phyloP scores from a whole-genome alignment of 2,113 vertebrate genomes.

The Odocoileus virginianus region DNA sequence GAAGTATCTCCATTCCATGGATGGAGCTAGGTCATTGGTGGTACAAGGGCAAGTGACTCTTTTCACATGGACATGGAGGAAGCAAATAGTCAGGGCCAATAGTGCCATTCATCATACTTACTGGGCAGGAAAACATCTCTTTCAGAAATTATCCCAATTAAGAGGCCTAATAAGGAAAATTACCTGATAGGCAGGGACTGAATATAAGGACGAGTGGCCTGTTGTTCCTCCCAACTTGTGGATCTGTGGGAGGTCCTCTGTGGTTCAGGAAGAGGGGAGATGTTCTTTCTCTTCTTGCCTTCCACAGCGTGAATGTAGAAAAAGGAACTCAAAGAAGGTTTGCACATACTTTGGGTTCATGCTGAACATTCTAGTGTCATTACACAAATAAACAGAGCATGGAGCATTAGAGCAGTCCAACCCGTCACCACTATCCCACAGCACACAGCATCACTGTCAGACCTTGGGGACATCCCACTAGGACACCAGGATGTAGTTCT shows the following conservation, averaged over 20 bases:
- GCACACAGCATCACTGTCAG: neutral
- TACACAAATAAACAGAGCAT: neutral
- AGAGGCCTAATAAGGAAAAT: neutral
- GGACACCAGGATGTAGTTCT: neutral
- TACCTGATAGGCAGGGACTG: neutral
- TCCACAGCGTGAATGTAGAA: neutral
- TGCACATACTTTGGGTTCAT: neutral
- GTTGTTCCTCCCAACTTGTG: neutral
- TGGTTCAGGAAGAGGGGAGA: neutral
- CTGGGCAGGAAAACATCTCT: neutral
- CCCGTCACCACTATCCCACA: accelerated
- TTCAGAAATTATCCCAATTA: neutral
- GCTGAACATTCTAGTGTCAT: neutral
- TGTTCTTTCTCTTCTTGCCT: neutral
- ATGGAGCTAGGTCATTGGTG: neutral
- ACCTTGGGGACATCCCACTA: neutral
- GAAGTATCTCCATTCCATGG: too few species aligned
- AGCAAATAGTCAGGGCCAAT: neutral
- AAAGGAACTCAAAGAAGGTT: neutral
- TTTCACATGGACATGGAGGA: neutral
- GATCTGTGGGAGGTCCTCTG: neutral
- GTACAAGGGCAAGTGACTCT: neutral
- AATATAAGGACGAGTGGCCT: neutral
- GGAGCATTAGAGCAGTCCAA: neutral
- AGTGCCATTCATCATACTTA: neutral